Evolutionary conservation across 2,113 vertebrate genomes (phyloP), one percentile per base, ranked within the genome.

Genomic region (Callocephalon fimbriatum): DNA sequence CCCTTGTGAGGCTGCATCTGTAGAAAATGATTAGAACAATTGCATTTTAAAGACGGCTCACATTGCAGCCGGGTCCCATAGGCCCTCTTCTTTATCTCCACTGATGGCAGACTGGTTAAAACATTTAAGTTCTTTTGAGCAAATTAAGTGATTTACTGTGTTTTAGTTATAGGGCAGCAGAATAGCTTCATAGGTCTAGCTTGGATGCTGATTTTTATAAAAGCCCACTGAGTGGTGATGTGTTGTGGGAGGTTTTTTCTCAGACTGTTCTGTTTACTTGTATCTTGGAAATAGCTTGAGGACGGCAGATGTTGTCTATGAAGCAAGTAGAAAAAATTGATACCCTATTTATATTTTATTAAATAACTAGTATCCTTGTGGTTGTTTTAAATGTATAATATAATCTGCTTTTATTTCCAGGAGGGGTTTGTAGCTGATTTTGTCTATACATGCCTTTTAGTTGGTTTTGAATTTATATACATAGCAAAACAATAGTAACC

Each of bases 11-110:
- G 98, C 98, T 98, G 98, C 98, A 98, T 98, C 98, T 99, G 99
- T 98, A 98, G 98, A 98, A 99, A 99, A 99, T 99, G 99, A 99
- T 99, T 99, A 99, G 98, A 99, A 99, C 99, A 99, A 99, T 99
- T 99, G 98, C 98, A 98, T 99, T 99, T 99, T 99, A 99, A 99
- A 99, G 98, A 98, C 98, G 89, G 98, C 98, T 98, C 98, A 98
- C 98, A 98, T 97, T 97, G 98, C 98, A 98, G 96, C 95, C 97
- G 86, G 86, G 98, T 99, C 98, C 98, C 98, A 98, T 99, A 97
- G 98, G 98, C 97, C 98, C 97, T 97, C 97, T 98, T 98, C 98
- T 98, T 98, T 99, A 98, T 98, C 96, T 98, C 98, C 81, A 94
- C 96, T 98, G 98, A 98, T 98, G 97, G 97, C 97, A 98, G 97